Conservation (phyloP, 2,888 invertebrate genomes). For the Cerceris ruficornis region DNA sequence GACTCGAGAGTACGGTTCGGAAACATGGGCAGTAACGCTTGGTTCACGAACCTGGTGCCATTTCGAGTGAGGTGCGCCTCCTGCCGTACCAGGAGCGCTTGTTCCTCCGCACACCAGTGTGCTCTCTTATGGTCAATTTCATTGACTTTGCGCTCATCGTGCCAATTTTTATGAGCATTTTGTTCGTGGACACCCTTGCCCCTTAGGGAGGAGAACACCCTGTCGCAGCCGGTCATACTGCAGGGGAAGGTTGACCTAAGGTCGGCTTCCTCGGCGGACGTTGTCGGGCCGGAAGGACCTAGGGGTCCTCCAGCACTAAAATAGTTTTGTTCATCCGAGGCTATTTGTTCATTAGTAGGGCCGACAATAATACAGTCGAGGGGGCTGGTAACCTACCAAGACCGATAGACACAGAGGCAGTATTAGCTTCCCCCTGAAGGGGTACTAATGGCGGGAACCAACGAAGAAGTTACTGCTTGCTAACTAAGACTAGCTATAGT, state of each 20-base stretch:
- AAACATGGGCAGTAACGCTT: too few species aligned
- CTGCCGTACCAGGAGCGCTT: too few species aligned
- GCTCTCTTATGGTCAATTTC: too few species aligned
- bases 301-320: conserved; percentile 15
- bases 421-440: conserved; percentile 1
- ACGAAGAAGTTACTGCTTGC: conserved; percentile 12
- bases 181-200: conserved; percentile 13
- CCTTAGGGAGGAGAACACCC: background rate
- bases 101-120: too few species aligned
- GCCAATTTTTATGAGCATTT: too few species aligned
- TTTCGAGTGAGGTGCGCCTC: too few species aligned
- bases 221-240: conserved; percentile 1
- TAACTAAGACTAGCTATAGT: too few species aligned
- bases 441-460: conserved; percentile 11
- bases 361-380: conserved; percentile 9
- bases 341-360: conserved; percentile 16
- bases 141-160: too few species aligned
- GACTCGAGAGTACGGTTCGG: conserved; percentile 6
- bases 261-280: background rate
- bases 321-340: conserved; percentile 41
- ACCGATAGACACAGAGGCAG: conserved; percentile 13
- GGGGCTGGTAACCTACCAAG: conserved; percentile 27
- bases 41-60: too few species aligned
- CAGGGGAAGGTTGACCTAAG: background rate
- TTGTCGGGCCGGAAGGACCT: conserved; percentile 27